Evolutionary conservation across 1,140 invertebrate genomes (phyloP).

Genomic region (Pseudoatta argentina): DNA sequence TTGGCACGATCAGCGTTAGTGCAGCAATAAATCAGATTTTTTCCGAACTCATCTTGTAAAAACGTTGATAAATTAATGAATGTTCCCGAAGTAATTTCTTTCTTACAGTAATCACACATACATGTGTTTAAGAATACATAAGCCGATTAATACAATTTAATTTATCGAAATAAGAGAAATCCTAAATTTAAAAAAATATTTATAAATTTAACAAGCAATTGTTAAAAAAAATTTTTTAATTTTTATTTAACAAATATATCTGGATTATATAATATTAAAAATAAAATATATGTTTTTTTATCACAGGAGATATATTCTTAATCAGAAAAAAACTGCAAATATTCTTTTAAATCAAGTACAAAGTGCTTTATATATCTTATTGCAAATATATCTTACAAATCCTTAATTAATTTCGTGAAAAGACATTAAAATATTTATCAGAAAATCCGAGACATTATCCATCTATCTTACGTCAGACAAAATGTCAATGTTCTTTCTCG

Average conservation of each 20-base stretch:
- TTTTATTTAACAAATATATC: neutral
- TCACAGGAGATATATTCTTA: too few relatives aligned
- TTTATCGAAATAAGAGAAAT: neutral
- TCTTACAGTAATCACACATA: neutral
- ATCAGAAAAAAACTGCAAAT: neutral
- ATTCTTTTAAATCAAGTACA: neutral
- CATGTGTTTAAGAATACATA: neutral
- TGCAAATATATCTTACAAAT: neutral
- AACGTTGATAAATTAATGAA: neutral
- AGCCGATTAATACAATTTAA: neutral
- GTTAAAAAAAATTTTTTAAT: neutral
- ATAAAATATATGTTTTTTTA: neutral
- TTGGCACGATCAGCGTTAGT: slow-evolving; percentile 13
- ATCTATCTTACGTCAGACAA: slow-evolving; percentile 16
- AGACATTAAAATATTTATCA: slow-evolving; percentile 1
- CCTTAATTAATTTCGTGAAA: neutral
- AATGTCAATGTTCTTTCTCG: neutral
- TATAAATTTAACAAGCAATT: neutral
- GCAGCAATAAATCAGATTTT: neutral
- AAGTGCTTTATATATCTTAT: neutral
- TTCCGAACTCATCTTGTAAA: neutral
- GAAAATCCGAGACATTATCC: neutral
- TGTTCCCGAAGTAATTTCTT: neutral
- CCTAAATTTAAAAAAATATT: neutral
- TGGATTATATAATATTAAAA: neutral